These are phyloP conservation scores for Crocuta crocuta DNA, from an alignment of 2,113 vertebrate genomes.

Conservation along the genomic window DNA sequence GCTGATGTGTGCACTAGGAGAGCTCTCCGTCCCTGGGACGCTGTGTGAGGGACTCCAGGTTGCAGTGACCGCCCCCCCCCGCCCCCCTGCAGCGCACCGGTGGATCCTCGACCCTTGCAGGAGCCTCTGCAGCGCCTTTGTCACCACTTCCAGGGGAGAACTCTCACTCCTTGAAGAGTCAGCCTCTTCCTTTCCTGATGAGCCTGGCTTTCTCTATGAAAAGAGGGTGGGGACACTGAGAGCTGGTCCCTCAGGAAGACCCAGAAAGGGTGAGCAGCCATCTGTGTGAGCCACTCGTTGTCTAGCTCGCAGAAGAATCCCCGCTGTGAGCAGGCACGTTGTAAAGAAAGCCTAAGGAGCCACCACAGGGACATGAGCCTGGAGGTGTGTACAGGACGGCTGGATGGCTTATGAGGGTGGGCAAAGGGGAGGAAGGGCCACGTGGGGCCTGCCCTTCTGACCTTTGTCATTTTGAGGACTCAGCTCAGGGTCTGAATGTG, in stretches of 20 bases:
- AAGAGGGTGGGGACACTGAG: not conserved
- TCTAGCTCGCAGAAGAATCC: not conserved
- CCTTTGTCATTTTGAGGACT: constrained; percentile 5
- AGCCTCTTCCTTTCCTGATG: not conserved
- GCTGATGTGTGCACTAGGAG: not conserved
- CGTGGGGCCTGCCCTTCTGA: not conserved
- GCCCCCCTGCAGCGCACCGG: not conserved
- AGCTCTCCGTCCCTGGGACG: not conserved
- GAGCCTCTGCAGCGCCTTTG: not conserved
- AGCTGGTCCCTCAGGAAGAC: not conserved
- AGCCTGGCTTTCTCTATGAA: not conserved
- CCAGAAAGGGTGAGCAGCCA: not conserved
- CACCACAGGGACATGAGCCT: not conserved
- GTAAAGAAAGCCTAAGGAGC: not conserved
- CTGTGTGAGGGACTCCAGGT: not conserved
- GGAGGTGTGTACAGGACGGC: not conserved
- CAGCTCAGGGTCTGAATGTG: not conserved
- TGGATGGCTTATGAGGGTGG: not conserved
- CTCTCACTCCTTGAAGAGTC: not conserved
- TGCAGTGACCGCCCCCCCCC: too few relatives aligned
- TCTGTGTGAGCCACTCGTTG: too few relatives aligned
- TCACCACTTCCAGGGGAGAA: not conserved
- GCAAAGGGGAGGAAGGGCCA: not conserved
- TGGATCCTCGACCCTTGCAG: not conserved
- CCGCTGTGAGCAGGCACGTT: not conserved